A percentile compares a stretch with the other conserved stretches of the same genome.
Evolutionary conservation across 1,140 invertebrate genomes (phyloP).

Genomic region (Notospermus geniculatus): DNA sequence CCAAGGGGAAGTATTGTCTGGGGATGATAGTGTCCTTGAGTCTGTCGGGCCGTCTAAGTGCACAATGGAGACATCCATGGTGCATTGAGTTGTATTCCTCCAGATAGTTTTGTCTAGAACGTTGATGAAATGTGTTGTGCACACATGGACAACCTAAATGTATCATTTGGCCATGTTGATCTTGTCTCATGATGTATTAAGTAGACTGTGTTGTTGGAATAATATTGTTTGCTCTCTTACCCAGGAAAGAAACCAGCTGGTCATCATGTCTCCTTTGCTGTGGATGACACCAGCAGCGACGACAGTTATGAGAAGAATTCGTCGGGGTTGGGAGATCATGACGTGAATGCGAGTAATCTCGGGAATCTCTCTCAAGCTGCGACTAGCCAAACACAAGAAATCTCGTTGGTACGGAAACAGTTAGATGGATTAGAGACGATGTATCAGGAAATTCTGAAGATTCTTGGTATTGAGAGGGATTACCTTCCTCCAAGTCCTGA

Average conservation of each 20-base stretch:
- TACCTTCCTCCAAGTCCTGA: background rate
- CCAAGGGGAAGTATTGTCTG: too few relatives aligned
- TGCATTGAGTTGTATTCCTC: too few relatives aligned
- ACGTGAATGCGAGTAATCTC: conserved; percentile 8
- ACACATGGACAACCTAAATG: background rate
- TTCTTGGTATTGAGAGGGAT: conserved; percentile 64
- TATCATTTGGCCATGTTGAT: too few relatives aligned
- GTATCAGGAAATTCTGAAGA: conserved; percentile 81
- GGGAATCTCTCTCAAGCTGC: conserved; percentile 17
- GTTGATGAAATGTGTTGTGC: too few relatives aligned
- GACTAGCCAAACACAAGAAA: conserved; percentile 5
- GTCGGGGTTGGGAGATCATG: conserved; percentile 26
- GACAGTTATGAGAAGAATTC: conserved; percentile 23
- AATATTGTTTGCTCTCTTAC: too few relatives aligned
- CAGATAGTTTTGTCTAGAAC: too few relatives aligned
- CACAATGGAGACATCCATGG: too few relatives aligned
- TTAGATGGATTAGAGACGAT: conserved; percentile 83
- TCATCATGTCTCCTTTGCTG: conserved; percentile 16
- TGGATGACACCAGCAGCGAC: conserved; percentile 42
- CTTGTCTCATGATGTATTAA: background rate
- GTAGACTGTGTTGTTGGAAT: too few relatives aligned
- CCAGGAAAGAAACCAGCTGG: too few relatives aligned
- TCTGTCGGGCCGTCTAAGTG: too few relatives aligned
- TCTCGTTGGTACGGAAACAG: conserved; percentile 59
- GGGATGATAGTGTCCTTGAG: too few relatives aligned